Base-by-base conservation (phyloP, 2,113 vertebrate species). In the Calidris pygmaea region DNA sequence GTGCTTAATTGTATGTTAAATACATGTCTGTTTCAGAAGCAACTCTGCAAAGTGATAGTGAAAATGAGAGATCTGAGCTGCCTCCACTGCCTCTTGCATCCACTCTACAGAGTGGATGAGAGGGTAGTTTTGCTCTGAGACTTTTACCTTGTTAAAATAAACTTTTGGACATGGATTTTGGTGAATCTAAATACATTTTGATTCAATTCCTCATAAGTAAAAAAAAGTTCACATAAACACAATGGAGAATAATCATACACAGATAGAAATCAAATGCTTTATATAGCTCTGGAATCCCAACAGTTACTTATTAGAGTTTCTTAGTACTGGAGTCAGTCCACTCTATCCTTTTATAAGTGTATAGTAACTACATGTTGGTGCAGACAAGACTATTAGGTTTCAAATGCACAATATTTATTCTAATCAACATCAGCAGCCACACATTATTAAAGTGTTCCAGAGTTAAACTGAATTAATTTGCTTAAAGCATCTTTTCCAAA, bases 391-490 rank as follows among this genome's bases (percentile, higher is more conserved):
- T 76, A 58, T 70, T 81, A 84, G n/a, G 34, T 53, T 72, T 95
- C 48, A 91, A 90, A 93, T 55, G 53, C 62, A 85, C 70, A 94
- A 39, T 95, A 93, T 93, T 89, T 95, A 76, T 92, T 95, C 86
- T 89, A 92, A 93, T 92, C 83, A 81, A 86, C 60, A 65, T 80
- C 82, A 90, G 91, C 90, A 96, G 84, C 72, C 65, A 67, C 86
- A 93, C 67, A 55, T 95, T 95, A 89, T 87, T 96, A 87, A 91
- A 83, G 59, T 26, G n/a, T 84, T 88, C 71, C n/a, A 70, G 50
- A 97, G 75, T 93, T 83, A 65, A 95, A 83, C 67, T 24, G 58
- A 94, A 91, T 96, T 95, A 90, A 92, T 94, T 96, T 96, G 83
- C 76, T 96, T 74, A 92, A 96, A 97, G 80, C 62, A 89, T 84